These are phyloP conservation scores for Thereva unica DNA, from an alignment of 2,888 invertebrate genomes.

Conservation along the genomic window DNA sequence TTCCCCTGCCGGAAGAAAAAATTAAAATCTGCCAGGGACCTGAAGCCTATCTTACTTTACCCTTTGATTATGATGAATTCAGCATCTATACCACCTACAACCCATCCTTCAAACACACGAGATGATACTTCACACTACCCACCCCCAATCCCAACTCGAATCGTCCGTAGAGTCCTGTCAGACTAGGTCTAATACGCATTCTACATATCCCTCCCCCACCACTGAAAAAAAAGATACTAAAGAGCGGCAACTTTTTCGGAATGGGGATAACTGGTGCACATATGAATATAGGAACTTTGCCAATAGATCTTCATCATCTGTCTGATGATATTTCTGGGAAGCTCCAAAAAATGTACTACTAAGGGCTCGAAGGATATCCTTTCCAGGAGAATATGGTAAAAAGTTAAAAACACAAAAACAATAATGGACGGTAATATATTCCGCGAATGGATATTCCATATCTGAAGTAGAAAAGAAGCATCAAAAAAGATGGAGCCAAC, in stretches of 20 bases:
- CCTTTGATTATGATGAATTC: not conserved
- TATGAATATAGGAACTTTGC: not conserved
- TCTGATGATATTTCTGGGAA: not conserved
- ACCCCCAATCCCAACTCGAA: no score
- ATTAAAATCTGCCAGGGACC: no score
- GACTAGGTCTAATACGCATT: no score
- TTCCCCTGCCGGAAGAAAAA: no score
- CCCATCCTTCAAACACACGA: not conserved
- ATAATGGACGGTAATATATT: conserved; percentile 9
- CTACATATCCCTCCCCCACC: no score
- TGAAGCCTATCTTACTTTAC: not conserved
- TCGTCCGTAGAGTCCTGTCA: no score
- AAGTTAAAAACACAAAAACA: conserved; percentile 11
- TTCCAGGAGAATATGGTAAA: not conserved
- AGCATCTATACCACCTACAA: not conserved
- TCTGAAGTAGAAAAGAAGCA: conserved; percentile 26
- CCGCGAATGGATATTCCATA: conserved; percentile 13
- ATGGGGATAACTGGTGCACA: no score
- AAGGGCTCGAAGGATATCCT: not conserved
- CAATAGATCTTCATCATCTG: conserved; percentile 18
- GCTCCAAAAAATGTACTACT: not conserved
- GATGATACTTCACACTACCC: not conserved
- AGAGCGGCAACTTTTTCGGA: no score
- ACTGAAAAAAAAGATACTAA: no score
- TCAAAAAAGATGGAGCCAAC: not conserved